These are phyloP conservation scores for Drosophila kohkoa DNA, from an alignment of 1,140 invertebrate species.

Conservation along the genomic window DNA sequence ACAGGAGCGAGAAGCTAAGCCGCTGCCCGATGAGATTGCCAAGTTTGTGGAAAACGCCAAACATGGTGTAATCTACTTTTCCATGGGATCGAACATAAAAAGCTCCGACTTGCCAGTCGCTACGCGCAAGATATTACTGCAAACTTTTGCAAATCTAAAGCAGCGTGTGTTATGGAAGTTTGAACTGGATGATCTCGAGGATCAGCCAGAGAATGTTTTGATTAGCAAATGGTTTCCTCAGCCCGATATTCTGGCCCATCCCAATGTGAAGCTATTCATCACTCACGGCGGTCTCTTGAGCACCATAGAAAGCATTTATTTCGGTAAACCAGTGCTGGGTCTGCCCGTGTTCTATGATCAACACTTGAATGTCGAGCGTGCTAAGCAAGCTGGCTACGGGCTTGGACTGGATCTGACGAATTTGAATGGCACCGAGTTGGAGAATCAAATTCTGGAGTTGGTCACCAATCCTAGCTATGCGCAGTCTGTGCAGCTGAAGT, in stretches of 20 bases:
- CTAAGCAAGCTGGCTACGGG: constrained; percentile 85
- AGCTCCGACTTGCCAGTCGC: constrained; percentile 86
- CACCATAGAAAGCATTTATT: constrained; percentile 89
- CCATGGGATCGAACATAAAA: constrained; percentile 88
- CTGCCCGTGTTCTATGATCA: constrained; percentile 90
- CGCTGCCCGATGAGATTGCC: constrained; percentile 81
- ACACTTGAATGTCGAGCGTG: constrained; percentile 86
- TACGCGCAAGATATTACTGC: constrained; percentile 85
- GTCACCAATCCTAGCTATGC: constrained; percentile 53
- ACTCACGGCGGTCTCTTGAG: constrained; percentile 90
- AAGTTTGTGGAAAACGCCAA: constrained; percentile 86
- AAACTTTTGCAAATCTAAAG: constrained; percentile 85
- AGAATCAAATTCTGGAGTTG: constrained; percentile 40
- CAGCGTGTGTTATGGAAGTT: constrained; percentile 87
- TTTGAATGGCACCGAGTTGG: constrained; percentile 40
- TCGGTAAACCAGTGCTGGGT: constrained; percentile 89
- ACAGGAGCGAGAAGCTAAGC: constrained; percentile 76
- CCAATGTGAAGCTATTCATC: constrained; percentile 89
- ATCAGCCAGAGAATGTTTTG: constrained; percentile 87
- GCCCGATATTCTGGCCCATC: constrained; percentile 89
- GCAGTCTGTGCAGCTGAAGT: constrained; percentile 49
- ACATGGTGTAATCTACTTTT: constrained; percentile 89
- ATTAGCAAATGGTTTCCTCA: constrained; percentile 90
- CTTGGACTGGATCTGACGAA: constrained; percentile 62
- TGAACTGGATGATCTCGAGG: constrained; percentile 85